phyloP scores from a whole-genome alignment of 1,140 invertebrate genomes.

The Cylas formicarius region DNA sequence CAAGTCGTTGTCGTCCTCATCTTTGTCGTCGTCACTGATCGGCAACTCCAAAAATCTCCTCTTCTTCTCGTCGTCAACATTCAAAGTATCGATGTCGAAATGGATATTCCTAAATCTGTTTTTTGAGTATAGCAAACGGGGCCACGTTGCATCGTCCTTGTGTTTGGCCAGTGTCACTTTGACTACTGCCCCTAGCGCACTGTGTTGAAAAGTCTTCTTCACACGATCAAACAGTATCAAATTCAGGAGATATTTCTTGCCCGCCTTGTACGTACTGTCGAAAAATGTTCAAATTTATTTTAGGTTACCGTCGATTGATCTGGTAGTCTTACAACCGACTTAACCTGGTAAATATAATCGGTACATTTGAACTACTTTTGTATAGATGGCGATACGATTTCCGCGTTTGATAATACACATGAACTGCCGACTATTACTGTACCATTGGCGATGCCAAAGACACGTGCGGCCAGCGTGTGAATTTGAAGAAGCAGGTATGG shows the following conservation, averaged over 20 bases:
- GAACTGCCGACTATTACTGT: too few species aligned
- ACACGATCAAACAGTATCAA: constrained; percentile 26
- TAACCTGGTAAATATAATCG: too few species aligned
- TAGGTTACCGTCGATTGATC: too few species aligned
- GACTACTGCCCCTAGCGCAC: constrained; percentile 21
- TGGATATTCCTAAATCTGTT: constrained; percentile 25
- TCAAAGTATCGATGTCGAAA: constrained; percentile 22
- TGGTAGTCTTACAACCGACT: too few species aligned
- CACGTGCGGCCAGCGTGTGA: too few species aligned
- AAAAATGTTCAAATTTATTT: constrained; percentile 7
- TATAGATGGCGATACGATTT: too few species aligned
- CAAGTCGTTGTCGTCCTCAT: constrained; percentile 13
- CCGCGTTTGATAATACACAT: too few species aligned
- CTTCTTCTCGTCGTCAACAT: constrained; percentile 18
- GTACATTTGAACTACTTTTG: too few species aligned
- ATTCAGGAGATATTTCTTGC: constrained; percentile 28
- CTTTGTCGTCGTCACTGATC: constrained; percentile 20
- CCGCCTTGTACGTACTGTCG: constrained; percentile 21
- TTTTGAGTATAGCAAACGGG: constrained; percentile 17
- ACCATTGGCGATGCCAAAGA: too few species aligned
- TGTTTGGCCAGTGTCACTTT: constrained; percentile 26
- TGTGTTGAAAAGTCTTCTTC: constrained; percentile 20
- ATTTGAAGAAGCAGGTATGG: too few species aligned
- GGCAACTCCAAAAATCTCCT: constrained; percentile 18
- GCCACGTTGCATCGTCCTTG: constrained; percentile 23